phyloP scores from a whole-genome alignment of 1,140 invertebrate species.

The Pseudomyrmex flavicornis region DNA sequence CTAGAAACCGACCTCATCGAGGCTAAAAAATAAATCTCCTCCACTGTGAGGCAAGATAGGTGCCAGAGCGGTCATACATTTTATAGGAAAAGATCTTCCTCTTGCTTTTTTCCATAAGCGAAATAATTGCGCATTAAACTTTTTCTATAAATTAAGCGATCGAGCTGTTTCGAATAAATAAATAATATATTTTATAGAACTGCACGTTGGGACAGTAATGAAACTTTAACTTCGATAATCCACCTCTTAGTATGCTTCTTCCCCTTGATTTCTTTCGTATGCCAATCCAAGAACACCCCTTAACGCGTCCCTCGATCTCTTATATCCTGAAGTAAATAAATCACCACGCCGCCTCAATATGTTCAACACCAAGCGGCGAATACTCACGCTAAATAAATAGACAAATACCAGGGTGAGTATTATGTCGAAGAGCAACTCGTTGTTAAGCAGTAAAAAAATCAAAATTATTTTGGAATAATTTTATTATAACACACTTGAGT shows the following conservation, averaged over 20 bases:
- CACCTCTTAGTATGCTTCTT: not conserved
- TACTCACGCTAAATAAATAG: conserved; percentile 28
- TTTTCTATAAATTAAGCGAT: not conserved
- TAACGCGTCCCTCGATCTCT: not conserved
- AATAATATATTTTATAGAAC: not conserved
- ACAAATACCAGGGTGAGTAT: conserved; percentile 5
- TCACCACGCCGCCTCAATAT: conserved; percentile 26
- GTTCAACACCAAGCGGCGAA: conserved; percentile 1
- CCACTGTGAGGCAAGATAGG: conserved; percentile 8
- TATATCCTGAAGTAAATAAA: conserved; percentile 46
- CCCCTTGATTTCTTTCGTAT: not conserved
- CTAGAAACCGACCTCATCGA: conserved; percentile 9
- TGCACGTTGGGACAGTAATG: not conserved
- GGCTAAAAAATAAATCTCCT: conserved; percentile 67
- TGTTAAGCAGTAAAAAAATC: not conserved
- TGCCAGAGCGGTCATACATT: conserved; percentile 54
- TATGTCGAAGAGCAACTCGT: conserved; percentile 1
- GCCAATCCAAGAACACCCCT: not conserved
- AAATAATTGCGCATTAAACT: not conserved
- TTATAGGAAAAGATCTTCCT: conserved; percentile 33
- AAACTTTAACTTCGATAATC: conserved; percentile 41
- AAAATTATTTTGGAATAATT: no score
- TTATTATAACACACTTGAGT: no score
- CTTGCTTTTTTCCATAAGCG: conserved; percentile 21
- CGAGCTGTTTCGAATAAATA: conserved; percentile 6